Evolutionary conservation across 53 echinoderm and acorn worm genomes (phyloP).

Genomic region (Echinarachnius parma): DNA sequence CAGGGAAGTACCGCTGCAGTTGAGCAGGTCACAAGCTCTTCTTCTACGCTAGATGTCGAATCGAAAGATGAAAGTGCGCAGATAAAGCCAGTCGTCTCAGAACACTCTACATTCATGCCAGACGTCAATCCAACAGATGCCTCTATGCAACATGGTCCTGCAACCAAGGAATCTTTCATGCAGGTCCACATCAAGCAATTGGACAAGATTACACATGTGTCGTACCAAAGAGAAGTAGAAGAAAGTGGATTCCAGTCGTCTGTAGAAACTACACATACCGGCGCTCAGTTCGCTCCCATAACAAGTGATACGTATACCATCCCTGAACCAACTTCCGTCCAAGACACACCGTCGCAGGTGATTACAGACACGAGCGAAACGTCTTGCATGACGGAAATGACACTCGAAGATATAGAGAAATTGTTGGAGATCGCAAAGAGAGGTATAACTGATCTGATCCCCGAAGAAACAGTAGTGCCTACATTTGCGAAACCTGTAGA

Average conservation of each 20-base stretch:
- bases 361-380: slow-evolving; percentile 18
- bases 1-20: slow-evolving; percentile 31
- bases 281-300: slow-evolving; percentile 19
- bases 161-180: slow-evolving; percentile 16
- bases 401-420: slow-evolving; percentile 51
- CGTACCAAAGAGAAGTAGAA: slow-evolving; percentile 8
- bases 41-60: too few relatives aligned
- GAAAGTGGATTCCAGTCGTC: slow-evolving; percentile 29
- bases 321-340: not conserved
- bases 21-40: too few relatives aligned
- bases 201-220: slow-evolving; percentile 17
- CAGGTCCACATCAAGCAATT: slow-evolving; percentile 34
- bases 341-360: slow-evolving; percentile 18
- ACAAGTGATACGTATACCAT: slow-evolving; percentile 5
- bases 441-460: slow-evolving; percentile 25
- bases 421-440: slow-evolving; percentile 40
- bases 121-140: not conserved
- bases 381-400: slow-evolving; percentile 57
- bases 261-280: not conserved
- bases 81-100: not conserved
- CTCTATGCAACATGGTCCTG: slow-evolving; percentile 2
- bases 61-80: not conserved
- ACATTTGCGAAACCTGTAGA: slow-evolving; percentile 41
- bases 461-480: slow-evolving; percentile 49
- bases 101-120: slow-evolving; percentile 10